phyloP scores from a whole-genome alignment of 2,797 vertebrate species.

The Paguma larvata region DNA sequence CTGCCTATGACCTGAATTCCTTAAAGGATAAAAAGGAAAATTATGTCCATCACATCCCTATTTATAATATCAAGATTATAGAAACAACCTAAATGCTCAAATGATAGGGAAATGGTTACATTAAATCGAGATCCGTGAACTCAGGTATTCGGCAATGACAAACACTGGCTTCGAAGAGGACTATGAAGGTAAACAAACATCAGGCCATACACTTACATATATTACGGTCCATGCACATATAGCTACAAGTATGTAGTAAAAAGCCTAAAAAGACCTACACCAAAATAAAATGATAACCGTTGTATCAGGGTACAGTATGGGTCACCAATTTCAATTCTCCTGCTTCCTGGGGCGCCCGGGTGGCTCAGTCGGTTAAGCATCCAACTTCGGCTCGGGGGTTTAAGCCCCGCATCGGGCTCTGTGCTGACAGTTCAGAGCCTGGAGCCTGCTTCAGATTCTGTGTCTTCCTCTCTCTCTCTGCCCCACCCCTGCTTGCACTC shows the following conservation, averaged over 20 bases:
- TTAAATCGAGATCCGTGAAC: not conserved
- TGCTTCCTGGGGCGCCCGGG: not conserved
- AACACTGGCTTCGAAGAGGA: constrained; percentile 47
- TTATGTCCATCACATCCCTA: not conserved
- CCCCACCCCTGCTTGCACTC: too few relatives aligned
- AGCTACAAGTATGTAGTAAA: not conserved
- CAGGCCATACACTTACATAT: not conserved
- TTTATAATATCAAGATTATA: constrained; percentile 15
- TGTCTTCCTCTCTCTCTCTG: too few relatives aligned
- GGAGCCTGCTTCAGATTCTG: too few relatives aligned
- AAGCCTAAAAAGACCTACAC: constrained; percentile 14
- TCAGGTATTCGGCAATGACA: constrained; percentile 27
- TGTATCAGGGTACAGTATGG: not conserved
- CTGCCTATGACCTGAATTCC: constrained; percentile 17
- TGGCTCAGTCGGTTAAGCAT: too few relatives aligned
- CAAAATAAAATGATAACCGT: not conserved
- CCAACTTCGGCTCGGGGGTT: too few relatives aligned
- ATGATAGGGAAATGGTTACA: not conserved
- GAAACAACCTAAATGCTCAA: constrained; percentile 28
- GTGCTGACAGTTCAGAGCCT: too few relatives aligned
- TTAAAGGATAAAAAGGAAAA: constrained; percentile 2
- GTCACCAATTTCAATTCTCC: constrained; percentile 9
- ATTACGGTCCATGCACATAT: not conserved
- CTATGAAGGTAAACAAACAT: not conserved
- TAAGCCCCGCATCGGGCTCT: too few relatives aligned